Evolutionary conservation across 2,888 invertebrate genomes (phyloP), one percentile per base, ranked within the genome.

Genomic region (Calameuta pallipes): DNA sequence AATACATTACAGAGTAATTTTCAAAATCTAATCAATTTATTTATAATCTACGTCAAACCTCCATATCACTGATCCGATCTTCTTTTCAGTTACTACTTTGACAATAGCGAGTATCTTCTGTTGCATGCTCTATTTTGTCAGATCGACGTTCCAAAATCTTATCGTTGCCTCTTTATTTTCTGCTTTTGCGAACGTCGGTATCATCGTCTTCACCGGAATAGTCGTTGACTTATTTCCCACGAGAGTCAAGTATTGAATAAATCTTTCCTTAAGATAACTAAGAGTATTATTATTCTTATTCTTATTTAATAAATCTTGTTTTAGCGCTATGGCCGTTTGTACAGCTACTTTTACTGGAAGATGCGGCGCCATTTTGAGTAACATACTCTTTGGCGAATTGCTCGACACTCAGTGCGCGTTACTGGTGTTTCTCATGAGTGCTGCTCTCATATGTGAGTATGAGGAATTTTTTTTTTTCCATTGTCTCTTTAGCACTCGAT

Each of bases 291-390:
- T 15, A 41, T n/a, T n/a, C n/a, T 9, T 13, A 71, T 33, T 33
- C 1, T 9, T 4, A 71, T 12, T 15, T 56, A 30, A 4, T 11
- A 31, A 74, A 11, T 33, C 2, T 74, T 30, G 12, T 68, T 74
- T 1, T 89, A 94, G 94, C 84, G 94, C 93, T 0, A 92, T 94
- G 75, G 94, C 94, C 0, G 92, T 94, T 0, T 94, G 94, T 80
- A 92, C 94, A 88, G 93, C 93, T 1, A 93, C 94, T 74, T 93
- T 94, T 91, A 92, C 93, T 87, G 95, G 95, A 6, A 91, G 95
- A 75, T 90, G 94, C 0, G 94, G 94, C 1, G 94, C 94, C 0
- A 93, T 94, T 80, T 91, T 93, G 1, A 94, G 94, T 75, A 95
- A 94, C 88, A 82, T 94, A 11, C 92, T 94, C 0, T 94, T 95